These are phyloP conservation scores for Spinus olivaceus DNA, from an alignment of 2,797 vertebrate species.

Conservation along the genomic window DNA sequence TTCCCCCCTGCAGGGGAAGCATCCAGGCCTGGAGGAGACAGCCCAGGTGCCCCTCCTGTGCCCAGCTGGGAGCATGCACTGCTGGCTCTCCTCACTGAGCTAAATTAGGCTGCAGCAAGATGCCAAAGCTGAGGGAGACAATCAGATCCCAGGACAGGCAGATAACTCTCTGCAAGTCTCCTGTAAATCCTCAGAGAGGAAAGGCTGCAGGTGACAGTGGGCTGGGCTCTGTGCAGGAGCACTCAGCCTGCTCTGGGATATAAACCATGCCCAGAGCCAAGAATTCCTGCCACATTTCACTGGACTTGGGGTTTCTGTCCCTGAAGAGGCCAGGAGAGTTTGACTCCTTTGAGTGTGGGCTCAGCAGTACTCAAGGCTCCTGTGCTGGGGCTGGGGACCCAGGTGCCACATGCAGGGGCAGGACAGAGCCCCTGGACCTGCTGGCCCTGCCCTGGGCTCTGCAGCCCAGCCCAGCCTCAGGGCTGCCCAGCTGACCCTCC, in stretches of 20 bases:
- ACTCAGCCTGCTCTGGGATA: background rate
- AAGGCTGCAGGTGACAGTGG: background rate
- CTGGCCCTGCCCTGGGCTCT: background rate
- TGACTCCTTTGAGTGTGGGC: background rate
- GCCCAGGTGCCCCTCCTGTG: background rate
- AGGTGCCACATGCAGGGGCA: background rate
- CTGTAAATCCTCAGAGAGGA: background rate
- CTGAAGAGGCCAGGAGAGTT: background rate
- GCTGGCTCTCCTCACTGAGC: background rate
- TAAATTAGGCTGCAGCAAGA: background rate
- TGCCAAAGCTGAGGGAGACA: background rate
- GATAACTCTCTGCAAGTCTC: slow-evolving; percentile 8
- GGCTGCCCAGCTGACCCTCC: background rate
- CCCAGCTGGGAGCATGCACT: background rate
- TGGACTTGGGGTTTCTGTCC: background rate
- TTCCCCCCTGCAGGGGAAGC: background rate
- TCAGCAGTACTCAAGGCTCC: background rate
- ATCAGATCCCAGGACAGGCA: background rate
- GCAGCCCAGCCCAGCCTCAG: accelerated
- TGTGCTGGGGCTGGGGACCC: background rate
- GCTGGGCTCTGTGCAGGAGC: background rate
- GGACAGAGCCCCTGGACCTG: background rate
- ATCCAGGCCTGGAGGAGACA: background rate
- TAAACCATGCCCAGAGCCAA: background rate
- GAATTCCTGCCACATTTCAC: background rate